Evolutionary conservation across 2,888 invertebrate genomes (phyloP).

Genomic region (Scrobipalpa costella): DNA sequence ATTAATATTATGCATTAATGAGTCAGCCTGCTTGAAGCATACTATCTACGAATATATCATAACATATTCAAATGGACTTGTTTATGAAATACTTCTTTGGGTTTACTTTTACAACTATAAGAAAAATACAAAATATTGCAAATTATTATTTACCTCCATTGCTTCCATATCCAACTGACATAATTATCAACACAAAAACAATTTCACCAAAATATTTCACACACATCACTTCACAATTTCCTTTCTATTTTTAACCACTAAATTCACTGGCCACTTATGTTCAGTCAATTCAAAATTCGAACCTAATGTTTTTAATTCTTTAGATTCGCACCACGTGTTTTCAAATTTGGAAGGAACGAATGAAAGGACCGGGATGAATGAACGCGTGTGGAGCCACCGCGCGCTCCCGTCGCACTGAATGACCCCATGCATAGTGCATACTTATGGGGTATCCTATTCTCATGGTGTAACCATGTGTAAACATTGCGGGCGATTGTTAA

Average conservation of each 20-base stretch:
- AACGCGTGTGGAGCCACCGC: constrained; percentile 32
- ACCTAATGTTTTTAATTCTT: constrained; percentile 10
- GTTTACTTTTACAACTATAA: no score
- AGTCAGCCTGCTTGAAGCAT: background rate
- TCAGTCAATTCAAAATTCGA: constrained; percentile 22
- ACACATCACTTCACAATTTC: constrained; percentile 58
- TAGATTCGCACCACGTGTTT: constrained; percentile 28
- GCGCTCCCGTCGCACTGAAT: constrained; percentile 34
- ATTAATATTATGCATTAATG: background rate
- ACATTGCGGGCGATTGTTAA: constrained; percentile 18
- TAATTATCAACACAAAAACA: constrained; percentile 52
- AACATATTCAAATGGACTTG: no score
- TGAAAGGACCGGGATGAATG: constrained; percentile 15
- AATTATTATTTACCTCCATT: constrained; percentile 58
- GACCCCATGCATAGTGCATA: constrained; percentile 18
- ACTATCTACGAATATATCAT: background rate
- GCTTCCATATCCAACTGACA: constrained; percentile 53
- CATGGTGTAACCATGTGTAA: constrained; percentile 24
- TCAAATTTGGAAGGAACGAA: constrained; percentile 20
- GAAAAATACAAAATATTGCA: no score
- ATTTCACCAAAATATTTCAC: constrained; percentile 53
- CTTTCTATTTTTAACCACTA: constrained; percentile 3
- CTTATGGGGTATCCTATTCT: constrained; percentile 22
- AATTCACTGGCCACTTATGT: background rate
- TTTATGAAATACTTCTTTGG: no score